These are phyloP conservation scores for Saccostrea glomerata DNA, from an alignment of 1,140 invertebrate species.

Conservation along the genomic window DNA sequence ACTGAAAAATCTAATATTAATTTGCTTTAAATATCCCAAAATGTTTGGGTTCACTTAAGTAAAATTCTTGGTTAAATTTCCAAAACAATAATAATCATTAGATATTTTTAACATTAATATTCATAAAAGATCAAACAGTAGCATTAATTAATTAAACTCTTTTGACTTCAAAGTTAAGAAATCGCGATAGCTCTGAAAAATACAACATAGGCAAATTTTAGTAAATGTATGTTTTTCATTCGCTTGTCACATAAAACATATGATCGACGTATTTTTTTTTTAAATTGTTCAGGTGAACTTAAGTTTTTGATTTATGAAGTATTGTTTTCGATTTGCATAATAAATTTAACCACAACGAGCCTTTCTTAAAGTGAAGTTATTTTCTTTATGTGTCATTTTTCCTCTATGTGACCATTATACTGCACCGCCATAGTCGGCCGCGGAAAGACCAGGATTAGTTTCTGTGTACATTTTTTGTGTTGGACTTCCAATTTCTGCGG, in stretches of 20 bases:
- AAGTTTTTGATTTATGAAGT: constrained; percentile 29
- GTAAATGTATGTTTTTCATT: not conserved
- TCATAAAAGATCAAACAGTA: not conserved
- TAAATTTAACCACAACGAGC: constrained; percentile 15
- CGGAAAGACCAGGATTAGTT: not conserved
- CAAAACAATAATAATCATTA: no score
- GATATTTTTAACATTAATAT: not conserved
- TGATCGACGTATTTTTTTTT: not conserved
- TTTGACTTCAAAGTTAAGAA: constrained; percentile 12
- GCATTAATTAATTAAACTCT: not conserved
- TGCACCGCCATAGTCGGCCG: not conserved
- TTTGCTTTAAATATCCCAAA: not conserved
- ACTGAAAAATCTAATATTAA: no score
- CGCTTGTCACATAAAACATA: constrained; percentile 11
- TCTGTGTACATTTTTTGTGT: not conserved
- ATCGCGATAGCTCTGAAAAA: not conserved
- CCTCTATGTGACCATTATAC: not conserved
- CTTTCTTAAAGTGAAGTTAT: not conserved
- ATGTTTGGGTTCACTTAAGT: not conserved
- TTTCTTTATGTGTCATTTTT: not conserved
- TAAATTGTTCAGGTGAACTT: constrained; percentile 7
- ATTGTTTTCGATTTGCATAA: constrained; percentile 25
- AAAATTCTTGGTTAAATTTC: not conserved
- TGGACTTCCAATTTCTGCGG: not conserved
- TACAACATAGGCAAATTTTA: not conserved